Percentiles rank a stretch among this genome's conserved stretches.
These are phyloP conservation scores for Passer montanus DNA, from an alignment of 2,113 vertebrate species.

Conservation along the genomic window DNA sequence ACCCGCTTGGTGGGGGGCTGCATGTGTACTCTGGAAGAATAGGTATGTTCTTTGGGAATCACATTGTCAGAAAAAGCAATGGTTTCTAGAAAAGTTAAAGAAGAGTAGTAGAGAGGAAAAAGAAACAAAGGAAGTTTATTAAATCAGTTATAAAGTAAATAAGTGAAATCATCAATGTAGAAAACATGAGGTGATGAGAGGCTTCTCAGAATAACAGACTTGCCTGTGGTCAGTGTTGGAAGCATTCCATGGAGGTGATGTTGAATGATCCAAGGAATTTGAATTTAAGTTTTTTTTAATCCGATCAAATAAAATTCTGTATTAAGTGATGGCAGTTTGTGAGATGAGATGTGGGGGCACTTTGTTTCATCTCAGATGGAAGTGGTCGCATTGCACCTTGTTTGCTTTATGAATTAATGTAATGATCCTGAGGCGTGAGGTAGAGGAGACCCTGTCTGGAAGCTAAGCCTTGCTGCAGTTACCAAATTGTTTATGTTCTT, in stretches of 20 bases:
- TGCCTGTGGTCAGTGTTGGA: background rate
- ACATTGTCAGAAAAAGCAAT: background rate
- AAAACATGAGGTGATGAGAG: background rate
- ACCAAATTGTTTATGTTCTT: background rate
- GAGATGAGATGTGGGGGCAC: background rate
- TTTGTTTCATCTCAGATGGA: background rate
- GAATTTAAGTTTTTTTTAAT: background rate
- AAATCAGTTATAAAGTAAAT: background rate
- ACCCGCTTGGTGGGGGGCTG: background rate
- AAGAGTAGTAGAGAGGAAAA: background rate
- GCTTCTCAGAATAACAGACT: background rate
- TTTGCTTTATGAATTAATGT: background rate
- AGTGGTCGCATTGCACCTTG: background rate
- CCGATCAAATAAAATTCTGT: too few species aligned
- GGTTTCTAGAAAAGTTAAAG: background rate
- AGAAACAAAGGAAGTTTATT: background rate
- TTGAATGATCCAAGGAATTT: background rate
- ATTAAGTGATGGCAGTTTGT: background rate
- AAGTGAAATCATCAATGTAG: background rate
- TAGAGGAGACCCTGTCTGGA: background rate
- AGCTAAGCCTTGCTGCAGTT: background rate
- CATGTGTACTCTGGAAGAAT: background rate
- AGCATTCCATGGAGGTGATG: background rate
- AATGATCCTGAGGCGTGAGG: background rate
- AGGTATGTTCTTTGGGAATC: background rate